Percentiles rank a stretch among this genome's conserved stretches.
phyloP scores from a whole-genome alignment of 2,113 vertebrate species.

The Bolborhynchus lineola region DNA sequence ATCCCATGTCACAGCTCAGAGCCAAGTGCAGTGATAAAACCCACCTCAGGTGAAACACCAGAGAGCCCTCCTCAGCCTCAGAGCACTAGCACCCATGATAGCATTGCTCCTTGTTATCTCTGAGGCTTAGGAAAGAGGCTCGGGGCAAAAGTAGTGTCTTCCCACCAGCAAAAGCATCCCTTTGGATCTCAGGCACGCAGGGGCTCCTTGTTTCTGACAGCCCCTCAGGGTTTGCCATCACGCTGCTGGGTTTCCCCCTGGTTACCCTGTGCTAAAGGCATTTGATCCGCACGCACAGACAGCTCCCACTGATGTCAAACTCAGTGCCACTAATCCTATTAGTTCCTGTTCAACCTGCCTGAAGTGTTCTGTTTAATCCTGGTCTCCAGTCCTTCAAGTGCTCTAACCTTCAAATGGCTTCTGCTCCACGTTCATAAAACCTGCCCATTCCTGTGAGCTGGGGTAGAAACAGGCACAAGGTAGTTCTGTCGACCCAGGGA shows the following conservation, averaged over 20 bases:
- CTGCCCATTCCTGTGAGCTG: accelerated
- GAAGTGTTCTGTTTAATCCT: neutral
- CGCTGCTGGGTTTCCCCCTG: neutral
- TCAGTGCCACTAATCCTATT: neutral
- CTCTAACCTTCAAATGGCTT: neutral
- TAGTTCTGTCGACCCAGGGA: accelerated
- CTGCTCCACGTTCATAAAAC: neutral
- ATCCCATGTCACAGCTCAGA: accelerated
- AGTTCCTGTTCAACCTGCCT: neutral
- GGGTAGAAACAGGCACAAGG: neutral
- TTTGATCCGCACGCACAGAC: accelerated
- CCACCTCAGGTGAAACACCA: neutral
- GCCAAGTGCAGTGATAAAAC: neutral
- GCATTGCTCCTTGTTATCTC: accelerated
- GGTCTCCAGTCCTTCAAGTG: neutral
- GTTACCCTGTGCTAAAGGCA: neutral
- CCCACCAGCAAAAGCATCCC: accelerated
- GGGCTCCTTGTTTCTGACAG: accelerated
- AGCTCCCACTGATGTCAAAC: neutral
- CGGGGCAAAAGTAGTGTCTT: neutral
- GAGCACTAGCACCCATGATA: accelerated
- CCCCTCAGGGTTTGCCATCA: neutral
- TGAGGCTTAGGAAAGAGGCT: neutral
- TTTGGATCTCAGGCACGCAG: neutral
- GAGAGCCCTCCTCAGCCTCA: neutral